Conservation (phyloP, 2,113 vertebrate genomes). For the Xiphias gladius region DNA sequence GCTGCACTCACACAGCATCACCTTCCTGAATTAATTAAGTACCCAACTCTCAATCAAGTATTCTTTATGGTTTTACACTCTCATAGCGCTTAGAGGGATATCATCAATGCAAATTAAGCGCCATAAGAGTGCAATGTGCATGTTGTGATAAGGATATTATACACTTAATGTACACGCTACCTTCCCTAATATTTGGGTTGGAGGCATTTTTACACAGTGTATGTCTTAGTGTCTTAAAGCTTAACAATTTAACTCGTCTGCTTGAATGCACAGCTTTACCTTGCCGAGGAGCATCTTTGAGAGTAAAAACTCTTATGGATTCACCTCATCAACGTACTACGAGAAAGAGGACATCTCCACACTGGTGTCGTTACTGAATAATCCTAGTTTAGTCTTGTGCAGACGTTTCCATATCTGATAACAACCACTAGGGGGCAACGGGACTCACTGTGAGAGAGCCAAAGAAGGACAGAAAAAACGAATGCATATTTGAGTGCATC, state of each 20-base stretch:
- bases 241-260: background rate
- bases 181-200: background rate
- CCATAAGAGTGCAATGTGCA: background rate
- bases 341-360: background rate
- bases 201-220: background rate
- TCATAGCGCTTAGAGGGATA: background rate
- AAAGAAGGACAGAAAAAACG: background rate
- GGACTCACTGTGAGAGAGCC: background rate
- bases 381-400: background rate
- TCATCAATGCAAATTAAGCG: background rate
- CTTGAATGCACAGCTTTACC: background rate
- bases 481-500: background rate
- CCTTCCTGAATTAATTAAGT: constrained; percentile 5
- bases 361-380: background rate
- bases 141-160: background rate
- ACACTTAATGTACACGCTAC: background rate
- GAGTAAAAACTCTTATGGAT: background rate
- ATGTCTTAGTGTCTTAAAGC: background rate
- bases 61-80: constrained; percentile 12
- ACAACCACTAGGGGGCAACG: constrained; percentile 24
- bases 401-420: background rate
- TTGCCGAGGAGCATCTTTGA: background rate
- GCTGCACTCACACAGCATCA: constrained; percentile 14
- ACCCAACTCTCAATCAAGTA: constrained; percentile 21
- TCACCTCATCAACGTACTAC: background rate